Evolutionary conservation across 2,797 vertebrate genomes (phyloP).

Genomic region (Coregonus sp.): DNA sequence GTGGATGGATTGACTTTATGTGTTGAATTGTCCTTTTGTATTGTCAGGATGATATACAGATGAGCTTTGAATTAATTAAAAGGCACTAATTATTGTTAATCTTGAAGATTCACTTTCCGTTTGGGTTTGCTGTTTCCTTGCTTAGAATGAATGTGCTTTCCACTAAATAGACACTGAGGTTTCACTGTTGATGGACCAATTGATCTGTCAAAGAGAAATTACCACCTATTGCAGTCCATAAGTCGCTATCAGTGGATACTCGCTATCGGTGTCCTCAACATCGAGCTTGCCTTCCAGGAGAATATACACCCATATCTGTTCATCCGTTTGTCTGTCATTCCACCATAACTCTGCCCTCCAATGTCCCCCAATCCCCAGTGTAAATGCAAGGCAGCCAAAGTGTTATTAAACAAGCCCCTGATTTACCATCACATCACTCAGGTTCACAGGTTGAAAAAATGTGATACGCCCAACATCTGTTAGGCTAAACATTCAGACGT

Average conservation of each 20-base stretch:
- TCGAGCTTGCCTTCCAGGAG: neutral
- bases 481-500: constrained; percentile 81
- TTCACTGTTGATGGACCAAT: neutral
- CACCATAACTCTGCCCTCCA: neutral
- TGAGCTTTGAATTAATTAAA: neutral
- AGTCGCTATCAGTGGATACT: no score
- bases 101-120: neutral
- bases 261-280: neutral
- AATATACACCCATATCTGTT: neutral
- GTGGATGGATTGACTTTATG: neutral
- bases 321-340: neutral
- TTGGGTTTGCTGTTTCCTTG: neutral
- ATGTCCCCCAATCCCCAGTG: neutral
- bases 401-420: constrained; percentile 80
- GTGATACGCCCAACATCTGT: constrained; percentile 83
- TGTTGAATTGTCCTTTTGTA: neutral
- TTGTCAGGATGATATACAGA: neutral
- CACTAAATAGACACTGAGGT: neutral
- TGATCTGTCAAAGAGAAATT: neutral
- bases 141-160: neutral
- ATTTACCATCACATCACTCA: constrained; percentile 77
- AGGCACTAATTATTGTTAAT: neutral
- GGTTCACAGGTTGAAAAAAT: constrained; percentile 83
- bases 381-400: neutral
- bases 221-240: neutral